These are phyloP conservation scores for Microtus montanus DNA, from an alignment of 2,113 vertebrate genomes.

Conservation along the genomic window DNA sequence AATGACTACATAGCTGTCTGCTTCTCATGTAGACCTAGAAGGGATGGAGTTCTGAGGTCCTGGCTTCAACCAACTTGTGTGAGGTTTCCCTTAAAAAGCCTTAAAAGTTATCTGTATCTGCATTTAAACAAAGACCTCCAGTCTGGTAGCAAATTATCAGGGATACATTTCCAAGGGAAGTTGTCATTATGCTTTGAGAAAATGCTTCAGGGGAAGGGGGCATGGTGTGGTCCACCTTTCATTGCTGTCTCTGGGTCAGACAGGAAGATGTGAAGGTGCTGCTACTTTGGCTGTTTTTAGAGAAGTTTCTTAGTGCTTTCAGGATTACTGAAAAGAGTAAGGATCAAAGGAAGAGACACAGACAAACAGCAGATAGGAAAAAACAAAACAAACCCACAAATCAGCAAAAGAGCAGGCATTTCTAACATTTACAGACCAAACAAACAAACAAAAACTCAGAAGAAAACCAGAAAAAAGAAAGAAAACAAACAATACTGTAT, in stretches of 20 bases:
- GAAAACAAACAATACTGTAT: not conserved
- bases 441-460: not conserved
- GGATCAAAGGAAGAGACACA: not conserved
- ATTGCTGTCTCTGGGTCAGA: not conserved
- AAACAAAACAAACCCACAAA: no score
- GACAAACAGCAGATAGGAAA: not conserved
- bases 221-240: not conserved
- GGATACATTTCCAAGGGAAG: not conserved
- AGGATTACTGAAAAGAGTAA: not conserved
- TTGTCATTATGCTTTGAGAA: not conserved
- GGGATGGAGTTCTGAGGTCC: not conserved
- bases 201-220: not conserved
- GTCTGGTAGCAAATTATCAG: not conserved
- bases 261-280: not conserved
- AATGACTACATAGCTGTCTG: constrained; percentile 4
- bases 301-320: not conserved
- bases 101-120: not conserved
- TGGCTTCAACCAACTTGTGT: not conserved
- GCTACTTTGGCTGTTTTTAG: not conserved
- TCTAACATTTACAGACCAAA: not conserved
- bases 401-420: not conserved
- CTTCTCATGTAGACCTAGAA: not conserved
- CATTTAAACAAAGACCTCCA: constrained; percentile 11
- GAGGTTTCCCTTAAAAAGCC: not conserved
- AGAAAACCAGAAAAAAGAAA: constrained; percentile 11